Evolutionary conservation across 2,797 vertebrate species (phyloP).

Genomic region (Heliangelus exortis): DNA sequence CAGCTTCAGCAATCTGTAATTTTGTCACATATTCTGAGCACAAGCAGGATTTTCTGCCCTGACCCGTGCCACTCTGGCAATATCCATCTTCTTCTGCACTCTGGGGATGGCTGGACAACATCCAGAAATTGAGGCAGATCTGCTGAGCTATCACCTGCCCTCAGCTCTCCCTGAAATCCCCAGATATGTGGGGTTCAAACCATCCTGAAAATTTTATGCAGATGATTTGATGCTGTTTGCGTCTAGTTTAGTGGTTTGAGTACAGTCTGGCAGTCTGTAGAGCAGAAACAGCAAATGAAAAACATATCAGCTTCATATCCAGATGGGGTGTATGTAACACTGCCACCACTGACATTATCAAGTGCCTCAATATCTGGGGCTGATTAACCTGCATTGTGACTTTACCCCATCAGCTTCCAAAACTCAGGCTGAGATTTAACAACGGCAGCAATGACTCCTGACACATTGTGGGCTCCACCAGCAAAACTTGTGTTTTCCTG

Average conservation of each 20-base stretch:
- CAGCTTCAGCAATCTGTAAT: constrained; percentile 1
- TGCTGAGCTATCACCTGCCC: constrained; percentile 11
- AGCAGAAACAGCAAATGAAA: neutral
- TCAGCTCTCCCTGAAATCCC: neutral
- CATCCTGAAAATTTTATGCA: neutral
- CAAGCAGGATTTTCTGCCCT: constrained; percentile 27
- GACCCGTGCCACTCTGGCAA: neutral
- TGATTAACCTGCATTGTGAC: neutral
- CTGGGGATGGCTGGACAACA: neutral
- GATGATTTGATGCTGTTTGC: neutral
- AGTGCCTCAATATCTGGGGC: neutral
- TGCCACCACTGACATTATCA: neutral
- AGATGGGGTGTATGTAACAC: neutral
- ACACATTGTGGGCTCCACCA: neutral
- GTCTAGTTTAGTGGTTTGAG: neutral
- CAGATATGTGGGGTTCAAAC: neutral
- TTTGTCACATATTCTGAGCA: neutral
- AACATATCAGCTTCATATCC: neutral
- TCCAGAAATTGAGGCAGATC: neutral
- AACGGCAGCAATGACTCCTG: rapidly evolving
- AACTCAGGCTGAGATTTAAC: neutral
- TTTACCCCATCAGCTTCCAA: neutral
- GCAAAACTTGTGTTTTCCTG: neutral
- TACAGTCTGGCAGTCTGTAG: neutral
- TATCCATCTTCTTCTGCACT: neutral